phyloP scores from a whole-genome alignment of 2,888 invertebrate genomes.

The Amiota minor region DNA sequence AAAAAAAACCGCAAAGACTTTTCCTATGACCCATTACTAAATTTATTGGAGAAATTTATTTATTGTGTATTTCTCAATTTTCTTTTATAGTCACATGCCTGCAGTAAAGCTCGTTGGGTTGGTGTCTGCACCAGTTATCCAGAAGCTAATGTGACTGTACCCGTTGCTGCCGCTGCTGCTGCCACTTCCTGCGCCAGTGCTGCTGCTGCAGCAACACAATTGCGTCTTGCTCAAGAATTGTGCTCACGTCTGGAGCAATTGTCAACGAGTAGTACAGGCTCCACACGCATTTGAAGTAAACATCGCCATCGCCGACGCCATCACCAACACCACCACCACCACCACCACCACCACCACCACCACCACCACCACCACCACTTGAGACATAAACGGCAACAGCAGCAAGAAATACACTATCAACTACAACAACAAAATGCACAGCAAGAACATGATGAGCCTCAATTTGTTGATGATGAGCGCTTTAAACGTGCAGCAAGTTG shows the following conservation, averaged over 20 bases:
- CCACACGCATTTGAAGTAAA: slow-evolving; percentile 66
- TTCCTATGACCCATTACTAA: too few relatives aligned
- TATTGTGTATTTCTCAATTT: slow-evolving; percentile 42
- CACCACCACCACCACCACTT: not conserved
- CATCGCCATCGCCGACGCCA: not conserved
- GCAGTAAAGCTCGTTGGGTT: slow-evolving; percentile 82
- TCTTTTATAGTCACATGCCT: slow-evolving; percentile 79
- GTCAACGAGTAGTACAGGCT: slow-evolving; percentile 71
- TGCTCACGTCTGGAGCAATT: slow-evolving; percentile 76
- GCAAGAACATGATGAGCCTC: not conserved
- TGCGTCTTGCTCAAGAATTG: slow-evolving; percentile 75
- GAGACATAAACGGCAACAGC: not conserved
- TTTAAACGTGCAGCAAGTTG: too few relatives aligned
- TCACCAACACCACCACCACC: not conserved
- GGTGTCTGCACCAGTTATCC: slow-evolving; percentile 78
- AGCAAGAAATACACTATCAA: too few relatives aligned
- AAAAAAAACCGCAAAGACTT: too few relatives aligned
- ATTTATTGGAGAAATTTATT: not conserved
- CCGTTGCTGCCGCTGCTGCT: slow-evolving; percentile 58
- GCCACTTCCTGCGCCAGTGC: slow-evolving; percentile 63
- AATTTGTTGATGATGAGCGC: too few relatives aligned
- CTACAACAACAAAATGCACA: not conserved
- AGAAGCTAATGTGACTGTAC: slow-evolving; percentile 60
- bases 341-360: too few relatives aligned
- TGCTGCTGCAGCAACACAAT: slow-evolving; percentile 69